Base-by-base conservation (phyloP, 2,888 invertebrate species). In the Temnothorax ravouxi region DNA sequence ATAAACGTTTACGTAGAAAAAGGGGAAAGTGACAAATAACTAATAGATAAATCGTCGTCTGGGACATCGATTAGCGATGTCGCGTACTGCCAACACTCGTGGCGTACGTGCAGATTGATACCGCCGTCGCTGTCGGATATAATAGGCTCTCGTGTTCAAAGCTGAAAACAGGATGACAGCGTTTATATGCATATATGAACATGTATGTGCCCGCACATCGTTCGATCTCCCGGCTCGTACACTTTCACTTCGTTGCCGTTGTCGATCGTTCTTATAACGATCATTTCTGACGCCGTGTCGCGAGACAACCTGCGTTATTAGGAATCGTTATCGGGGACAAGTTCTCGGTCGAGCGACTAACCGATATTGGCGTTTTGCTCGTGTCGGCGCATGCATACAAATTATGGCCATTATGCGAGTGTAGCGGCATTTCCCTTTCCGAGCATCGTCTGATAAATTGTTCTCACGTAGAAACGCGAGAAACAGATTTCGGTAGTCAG, bases 301-400 rank as follows among this genome's bases (percentile, higher is more conserved):
- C 88, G 86, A 87, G 83, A 80, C 86, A 82, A 84, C 87, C 83
- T 41, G 87, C 85, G 85, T 90, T 90, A 90, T 90, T 91, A 91
- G 89, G 86, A 91, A 89, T 91, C 90, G 90, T 90, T 90, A 90
- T 91, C 89, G 91, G 61, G 61, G 89, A 91, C 88, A 88, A 89
- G 89, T 89, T 88, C 62, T 84, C 86, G 86, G 86, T 85, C 81
- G 84, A 59, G 81, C 82, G 71, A 66, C 69, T 72, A 79, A 76
- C 86, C 87, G 86, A 90, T 88, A 88, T 86, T 85, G 90, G 81
- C 84, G 84, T 90, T 88, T 89, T 84, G 90, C 89, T 85, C 84
- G 83, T 84, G 84, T 80, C 64, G 82, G 85, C 85, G 85, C 86
- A 86, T 86, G 90, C 90, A 90, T 90, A 89, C 88, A 88, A 91